phyloP scores from a whole-genome alignment of 1,140 invertebrate genomes.

The Drosophila parvula region DNA sequence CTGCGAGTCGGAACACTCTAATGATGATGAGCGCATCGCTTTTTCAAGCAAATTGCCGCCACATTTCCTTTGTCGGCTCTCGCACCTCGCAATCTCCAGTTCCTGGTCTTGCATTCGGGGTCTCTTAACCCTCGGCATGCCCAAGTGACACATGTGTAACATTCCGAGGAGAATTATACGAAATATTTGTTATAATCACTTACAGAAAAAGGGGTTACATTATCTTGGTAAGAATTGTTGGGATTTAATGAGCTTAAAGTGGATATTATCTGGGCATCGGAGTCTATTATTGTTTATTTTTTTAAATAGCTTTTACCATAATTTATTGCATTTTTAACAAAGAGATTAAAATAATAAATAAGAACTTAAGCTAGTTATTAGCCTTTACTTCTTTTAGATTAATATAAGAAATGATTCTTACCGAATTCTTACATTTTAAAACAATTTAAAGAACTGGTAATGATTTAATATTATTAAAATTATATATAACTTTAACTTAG shows the following conservation, averaged over 20 bases:
- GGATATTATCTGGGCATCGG: not conserved
- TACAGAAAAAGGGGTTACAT: slow-evolving; percentile 4
- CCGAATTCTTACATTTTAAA: not conserved
- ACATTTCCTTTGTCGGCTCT: slow-evolving; percentile 80
- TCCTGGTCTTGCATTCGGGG: slow-evolving; percentile 36
- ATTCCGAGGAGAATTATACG: slow-evolving; percentile 34
- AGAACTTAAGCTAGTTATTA: not conserved
- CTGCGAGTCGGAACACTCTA: slow-evolving; percentile 55
- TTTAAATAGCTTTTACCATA: too few species aligned
- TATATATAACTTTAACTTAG: not conserved
- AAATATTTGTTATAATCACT: slow-evolving; percentile 16
- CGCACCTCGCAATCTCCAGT: slow-evolving; percentile 69
- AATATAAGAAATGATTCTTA: not conserved
- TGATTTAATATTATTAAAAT: too few species aligned
- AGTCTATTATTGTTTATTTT: not conserved
- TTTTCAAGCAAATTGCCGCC: slow-evolving; percentile 78
- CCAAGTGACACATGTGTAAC: slow-evolving; percentile 45
- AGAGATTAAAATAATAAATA: not conserved
- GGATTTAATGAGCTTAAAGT: not conserved
- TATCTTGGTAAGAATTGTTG: not conserved
- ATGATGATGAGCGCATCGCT: slow-evolving; percentile 80
- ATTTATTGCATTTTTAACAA: not conserved
- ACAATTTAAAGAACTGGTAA: too few species aligned
- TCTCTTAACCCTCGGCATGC: slow-evolving; percentile 33
- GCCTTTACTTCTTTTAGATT: not conserved